Evolutionary conservation across 2,113 vertebrate genomes (phyloP).

Genomic region (Pycnonotus jocosus): DNA sequence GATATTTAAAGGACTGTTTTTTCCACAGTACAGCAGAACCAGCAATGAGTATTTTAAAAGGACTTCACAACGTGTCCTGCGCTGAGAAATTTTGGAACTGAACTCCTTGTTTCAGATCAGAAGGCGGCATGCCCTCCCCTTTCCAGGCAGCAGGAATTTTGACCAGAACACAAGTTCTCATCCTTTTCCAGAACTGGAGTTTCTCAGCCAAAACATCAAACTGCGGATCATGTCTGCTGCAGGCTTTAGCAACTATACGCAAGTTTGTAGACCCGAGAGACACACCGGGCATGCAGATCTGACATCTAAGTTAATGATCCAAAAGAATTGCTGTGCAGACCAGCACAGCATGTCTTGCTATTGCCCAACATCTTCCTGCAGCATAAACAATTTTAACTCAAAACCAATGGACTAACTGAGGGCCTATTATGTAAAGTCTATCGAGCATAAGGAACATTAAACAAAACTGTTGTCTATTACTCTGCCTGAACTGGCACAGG

Average conservation of each 20-base stretch:
- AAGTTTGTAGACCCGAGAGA: not conserved
- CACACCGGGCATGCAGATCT: not conserved
- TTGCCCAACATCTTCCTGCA: not conserved
- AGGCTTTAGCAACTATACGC: not conserved
- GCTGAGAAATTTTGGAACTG: not conserved
- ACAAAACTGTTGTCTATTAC: not conserved
- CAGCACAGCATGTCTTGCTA: not conserved
- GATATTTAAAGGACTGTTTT: not conserved
- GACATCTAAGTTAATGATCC: not conserved
- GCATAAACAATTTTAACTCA: not conserved
- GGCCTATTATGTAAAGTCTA: not conserved
- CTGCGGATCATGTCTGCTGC: not conserved
- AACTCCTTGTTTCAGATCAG: not conserved
- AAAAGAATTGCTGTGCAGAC: not conserved
- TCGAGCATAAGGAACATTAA: fast-evolving
- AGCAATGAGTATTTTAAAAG: not conserved
- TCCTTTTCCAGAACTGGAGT: not conserved
- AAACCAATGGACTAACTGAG: not conserved
- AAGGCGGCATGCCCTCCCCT: fast-evolving
- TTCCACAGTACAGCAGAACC: not conserved
- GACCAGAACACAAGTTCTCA: not conserved
- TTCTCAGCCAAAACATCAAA: not conserved
- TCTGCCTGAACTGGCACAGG: not conserved
- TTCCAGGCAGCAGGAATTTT: not conserved
- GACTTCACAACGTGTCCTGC: fast-evolving